Base-by-base conservation (phyloP, 2,888 invertebrate species). In the Habroteleia sp. region DNA sequence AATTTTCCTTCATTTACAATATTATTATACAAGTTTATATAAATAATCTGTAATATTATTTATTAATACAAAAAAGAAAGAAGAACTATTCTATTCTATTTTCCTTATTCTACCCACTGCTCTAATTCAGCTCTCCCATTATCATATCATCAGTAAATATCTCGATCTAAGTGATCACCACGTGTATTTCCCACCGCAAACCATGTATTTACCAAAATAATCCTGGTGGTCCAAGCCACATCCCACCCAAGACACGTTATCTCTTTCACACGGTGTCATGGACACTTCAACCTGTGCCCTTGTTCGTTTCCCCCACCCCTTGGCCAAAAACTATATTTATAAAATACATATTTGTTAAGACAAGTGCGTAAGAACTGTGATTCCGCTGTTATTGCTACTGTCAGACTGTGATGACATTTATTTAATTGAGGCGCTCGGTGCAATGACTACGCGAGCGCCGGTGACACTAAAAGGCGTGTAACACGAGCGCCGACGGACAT, bases 401-500 rank as follows among this genome's bases (percentile, higher is more conserved):
- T 63, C 63, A 56, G 17, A 17, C 29, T 37, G 56, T 27, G 56
- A 72, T 72, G 72, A 72, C 72, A 42, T 63, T 48, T 11, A 63
- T 72, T 48, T 46, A 72, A 72, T 72, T 35, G 63, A 56, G 41
- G 72, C 62, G 48, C 50, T 69, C 20, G 52, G 31, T 63, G 60
- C 66, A 60, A 62, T 58, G 42, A 65, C 58, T 50, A 23, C 31
- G 46, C 46, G 63, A 46, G 39, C 52, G 20, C 41, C 68, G 63
- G 54, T 68, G 63, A 68, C 74, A 60, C 63, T 74, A 74, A 69
- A 69, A 74, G 48, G 56, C 68, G 27, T 63, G 62, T 74, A 66
- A 74, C 68, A 48, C 62, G 60, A 74, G 62, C 46, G 48, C 48
- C 66, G 68, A 50, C 74, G 62, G 66, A 56, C 68, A 31, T 58